Evolutionary conservation across 1,140 invertebrate genomes (phyloP).

Genomic region (Pinna nobilis): DNA sequence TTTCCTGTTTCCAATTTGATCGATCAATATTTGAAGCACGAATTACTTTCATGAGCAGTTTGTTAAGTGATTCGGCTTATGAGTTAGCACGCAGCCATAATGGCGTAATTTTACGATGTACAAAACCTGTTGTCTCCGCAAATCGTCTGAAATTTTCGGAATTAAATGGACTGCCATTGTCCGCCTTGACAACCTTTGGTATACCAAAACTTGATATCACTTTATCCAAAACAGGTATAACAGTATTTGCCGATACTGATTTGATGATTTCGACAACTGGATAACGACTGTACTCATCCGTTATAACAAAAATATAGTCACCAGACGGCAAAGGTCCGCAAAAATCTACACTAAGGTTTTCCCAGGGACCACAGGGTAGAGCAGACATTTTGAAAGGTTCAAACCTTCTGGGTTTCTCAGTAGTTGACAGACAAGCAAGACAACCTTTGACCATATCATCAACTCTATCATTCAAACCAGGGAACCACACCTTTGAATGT

Average conservation of each 20-base stretch:
- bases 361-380: constrained; percentile 21
- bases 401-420: no score
- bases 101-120: constrained; percentile 36
- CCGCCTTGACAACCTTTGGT: constrained; percentile 30
- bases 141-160: constrained; percentile 26
- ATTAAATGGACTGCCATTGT: constrained; percentile 49
- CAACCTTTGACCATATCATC: no score
- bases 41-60: constrained; percentile 49
- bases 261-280: constrained; percentile 49
- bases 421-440: no score
- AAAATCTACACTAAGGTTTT: constrained; percentile 58
- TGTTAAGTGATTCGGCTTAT: constrained; percentile 49
- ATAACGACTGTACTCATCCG: constrained; percentile 61
- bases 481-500: no score
- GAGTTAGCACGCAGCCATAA: constrained; percentile 44
- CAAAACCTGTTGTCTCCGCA: constrained; percentile 23
- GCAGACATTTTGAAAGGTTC: no score
- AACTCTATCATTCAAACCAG: no score
- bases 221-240: constrained; percentile 20
- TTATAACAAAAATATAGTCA: constrained; percentile 51
- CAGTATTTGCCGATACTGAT: constrained; percentile 24
- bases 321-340: constrained; percentile 55
- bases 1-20: constrained; percentile 42
- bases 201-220: constrained; percentile 22
- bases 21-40: constrained; percentile 33